Evolutionary conservation across 1,140 invertebrate species (phyloP), one percentile per base, ranked within the genome.

Genomic region (Ostrea denselamellosa): DNA sequence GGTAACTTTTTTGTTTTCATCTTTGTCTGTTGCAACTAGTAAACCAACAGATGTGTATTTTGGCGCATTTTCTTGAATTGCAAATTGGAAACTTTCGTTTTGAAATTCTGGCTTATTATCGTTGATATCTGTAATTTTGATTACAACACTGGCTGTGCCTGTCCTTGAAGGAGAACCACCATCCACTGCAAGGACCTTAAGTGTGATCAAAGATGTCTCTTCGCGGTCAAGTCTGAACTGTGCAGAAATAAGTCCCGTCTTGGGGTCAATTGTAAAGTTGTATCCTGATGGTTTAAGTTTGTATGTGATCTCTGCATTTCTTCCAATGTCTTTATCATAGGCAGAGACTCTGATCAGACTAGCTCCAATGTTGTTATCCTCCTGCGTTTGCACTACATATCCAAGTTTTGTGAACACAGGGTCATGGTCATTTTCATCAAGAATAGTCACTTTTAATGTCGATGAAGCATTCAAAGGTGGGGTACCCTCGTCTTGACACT

Each of bases 81-180:
- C 88, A 86, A 90, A 92, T 25, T 89, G 65, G 54, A 90, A 91
- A n/a, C 86, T 86, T 12, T 90, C 28, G n/a, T 88, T 44, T 25
- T 87, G 90, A 85, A 99, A 99, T 89, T 97, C 96, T 0, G 98
- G 98, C 1, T 97, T 95, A 94, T 99, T 98, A 94, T 99, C 98
- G 94, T 99, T 99, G 3, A 98, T 97, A 94, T 99, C 98, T 0
- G 96, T 97, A 22, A 99, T 96, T 93, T 97, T 98, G 0, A 99
- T 96, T 62, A 98, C 94, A 25, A 99, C 95, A 92, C 98, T 97
- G 0, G 98, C 98, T 0, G 98, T 98, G 93, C 99, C 99, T 0
- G 98, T 98, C 44, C 68, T 77, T n/a, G 97, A 96, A 34, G 89
- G 85, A 8, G 62, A 81, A 19, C 88, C 88, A 68, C 81, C 56